Evolutionary conservation across 2,797 vertebrate species (phyloP), one percentile per base, ranked within the genome.

Genomic region (Argyrosomus regius): DNA sequence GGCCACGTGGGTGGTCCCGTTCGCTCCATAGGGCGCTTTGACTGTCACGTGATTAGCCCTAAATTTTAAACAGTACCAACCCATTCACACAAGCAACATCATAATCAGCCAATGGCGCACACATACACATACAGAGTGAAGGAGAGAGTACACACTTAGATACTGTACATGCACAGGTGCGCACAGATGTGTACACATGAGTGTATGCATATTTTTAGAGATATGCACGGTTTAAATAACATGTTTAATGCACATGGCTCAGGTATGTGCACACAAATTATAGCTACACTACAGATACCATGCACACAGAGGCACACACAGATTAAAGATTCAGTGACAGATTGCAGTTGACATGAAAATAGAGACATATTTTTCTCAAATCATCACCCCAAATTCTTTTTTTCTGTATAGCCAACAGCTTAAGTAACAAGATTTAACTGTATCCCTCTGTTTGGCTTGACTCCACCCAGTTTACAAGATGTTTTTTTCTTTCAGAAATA

Each of bases 1-100:
- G 93, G 93, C 95, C 91, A 92, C 89, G 93, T 97, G 96, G 96
- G 97, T 97, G 96, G 96, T 97, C 96, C 93, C 90, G 85, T 90
- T 94, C 20, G 62, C 94, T 94, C 91, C 95, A 94, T 92, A 95
- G 96, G 95, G 96, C 95, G 93, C 93, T 93, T 95, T 94, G 93
- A 67, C 87, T 90, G 88, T 96, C 96, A 97, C 94, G 95, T 97
- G 96, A 96, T 85, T 18, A 88, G 45, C 76, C 86, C 14, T 62
- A 87, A 78, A 70, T 89, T 80, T 91, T 94, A 89, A 89, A 86
- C 83, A 88, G 90, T 89, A 90, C 93, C 93, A 88, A 58, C 61
- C 20, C 16, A 57, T 28, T 54, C 72, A 41, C 69, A 31, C 8
- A 9, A 9, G 28, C 72, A 61, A 65, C 66, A 52, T 72, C 53